Evolutionary conservation across 2,113 vertebrate species (phyloP), one percentile per base, ranked within the genome.

Genomic region (Tragelaphus scriptus): DNA sequence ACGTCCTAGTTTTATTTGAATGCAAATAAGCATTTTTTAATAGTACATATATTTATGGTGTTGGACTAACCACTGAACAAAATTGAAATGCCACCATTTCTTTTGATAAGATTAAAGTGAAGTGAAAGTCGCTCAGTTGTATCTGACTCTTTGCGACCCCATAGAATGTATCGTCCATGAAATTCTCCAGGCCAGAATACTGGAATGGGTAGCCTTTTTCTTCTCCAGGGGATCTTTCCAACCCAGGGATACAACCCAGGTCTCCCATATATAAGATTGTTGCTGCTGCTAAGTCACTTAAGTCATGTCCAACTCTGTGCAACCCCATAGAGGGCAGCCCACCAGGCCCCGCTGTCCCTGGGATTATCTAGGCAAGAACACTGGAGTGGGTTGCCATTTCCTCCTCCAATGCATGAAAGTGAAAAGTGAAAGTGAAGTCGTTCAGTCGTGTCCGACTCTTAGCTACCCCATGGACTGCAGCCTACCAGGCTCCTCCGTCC

Each of bases 91-190:
- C 1, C 25, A 19, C 9, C 3, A 13, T 32, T 81, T 85, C 8
- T 75, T 81, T 55, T 21, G 12, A 86, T 79, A 71, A 36, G 17
- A 32, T 36, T 11, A 71, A 36, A 21, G 19, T 71, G n/a, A 71
- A 12, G n/a, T 71, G n/a, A 36, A 71, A 36, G 65, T 21, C 1
- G 2, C n/a, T 71, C n/a, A 36, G n/a, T 36, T 5, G 0, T 71
- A 4, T 36, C n/a, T 0, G 2, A 36, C n/a, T 71, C n/a, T 71
- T 21, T 71, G 65, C 1, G 0, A 71, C n/a, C 65, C 19, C n/a
- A 36, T 71, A n/a, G 17, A 5, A 4, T 36, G n/a, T n/a, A 68
- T 5, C 4, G n/a, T 36, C 65, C 65, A 21, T 71, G 19, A n/a
- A 71, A 36, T 36, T 71, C n/a, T 36, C n/a, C 19, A 36, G 65